These are phyloP conservation scores for Chamaetylas fuelleborni DNA, from an alignment of 2,113 vertebrate species.

Conservation along the genomic window DNA sequence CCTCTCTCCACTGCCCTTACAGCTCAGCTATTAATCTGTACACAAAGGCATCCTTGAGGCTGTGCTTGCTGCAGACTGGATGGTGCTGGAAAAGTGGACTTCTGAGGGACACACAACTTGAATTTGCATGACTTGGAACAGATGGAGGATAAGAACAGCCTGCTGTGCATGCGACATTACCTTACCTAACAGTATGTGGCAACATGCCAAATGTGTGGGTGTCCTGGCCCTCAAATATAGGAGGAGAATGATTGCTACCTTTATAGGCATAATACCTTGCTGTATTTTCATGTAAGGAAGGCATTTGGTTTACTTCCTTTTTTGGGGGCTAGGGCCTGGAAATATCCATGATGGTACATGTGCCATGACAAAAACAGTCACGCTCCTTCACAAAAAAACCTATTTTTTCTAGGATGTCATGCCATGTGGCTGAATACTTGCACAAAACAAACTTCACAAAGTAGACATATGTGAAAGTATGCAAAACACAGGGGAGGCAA, in stretches of 20 bases:
- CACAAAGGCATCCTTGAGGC: background rate
- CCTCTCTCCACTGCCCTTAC: background rate
- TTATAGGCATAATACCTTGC: background rate
- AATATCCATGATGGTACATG: background rate
- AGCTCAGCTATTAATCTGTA: background rate
- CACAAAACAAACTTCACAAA: background rate
- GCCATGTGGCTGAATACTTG: background rate
- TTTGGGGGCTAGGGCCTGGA: background rate
- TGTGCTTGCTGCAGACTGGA: background rate
- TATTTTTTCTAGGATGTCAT: background rate
- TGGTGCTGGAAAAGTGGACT: background rate
- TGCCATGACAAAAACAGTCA: background rate
- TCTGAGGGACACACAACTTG: constrained; percentile 19
- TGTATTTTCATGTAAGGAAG: background rate
- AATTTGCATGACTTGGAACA: constrained; percentile 50
- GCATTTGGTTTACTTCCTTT: background rate
- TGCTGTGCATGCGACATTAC: constrained; percentile 40
- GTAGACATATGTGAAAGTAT: background rate
- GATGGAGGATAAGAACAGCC: constrained; percentile 44
- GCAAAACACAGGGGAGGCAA: background rate
- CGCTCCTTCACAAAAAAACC: background rate
- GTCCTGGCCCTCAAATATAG: constrained; percentile 31
- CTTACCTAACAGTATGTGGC: constrained; percentile 37
- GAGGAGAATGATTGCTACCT: background rate
- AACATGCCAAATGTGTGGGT: constrained; percentile 37